A percentile compares a stretch with the other conserved stretches of the same genome.
These are phyloP conservation scores for Amphiduros pacificus DNA, from an alignment of 2,888 invertebrate genomes.

Conservation along the genomic window DNA sequence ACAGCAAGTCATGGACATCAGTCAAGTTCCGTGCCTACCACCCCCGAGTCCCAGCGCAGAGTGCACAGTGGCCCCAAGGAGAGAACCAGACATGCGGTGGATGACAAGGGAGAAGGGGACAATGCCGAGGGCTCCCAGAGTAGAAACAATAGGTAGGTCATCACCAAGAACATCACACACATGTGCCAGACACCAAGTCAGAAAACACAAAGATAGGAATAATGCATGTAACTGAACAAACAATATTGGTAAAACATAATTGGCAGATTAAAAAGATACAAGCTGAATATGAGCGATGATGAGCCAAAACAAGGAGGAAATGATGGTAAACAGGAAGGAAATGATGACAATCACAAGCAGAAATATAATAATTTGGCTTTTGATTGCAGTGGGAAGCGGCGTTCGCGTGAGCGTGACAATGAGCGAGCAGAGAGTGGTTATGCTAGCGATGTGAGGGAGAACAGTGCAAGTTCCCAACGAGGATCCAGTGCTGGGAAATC, in stretches of 20 bases:
- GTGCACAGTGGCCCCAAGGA: constrained; percentile 49
- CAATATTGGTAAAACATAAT: too few species aligned
- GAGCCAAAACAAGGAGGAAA: too few species aligned
- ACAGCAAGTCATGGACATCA: not conserved
- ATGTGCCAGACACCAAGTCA: too few species aligned
- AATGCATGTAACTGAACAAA: too few species aligned
- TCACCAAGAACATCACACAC: too few species aligned
- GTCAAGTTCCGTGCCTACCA: not conserved
- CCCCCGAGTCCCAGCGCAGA: constrained; percentile 23
- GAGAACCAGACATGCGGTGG: constrained; percentile 35
- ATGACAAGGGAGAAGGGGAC: constrained; percentile 47
- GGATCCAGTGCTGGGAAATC: constrained; percentile 38
- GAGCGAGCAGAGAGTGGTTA: constrained; percentile 13
- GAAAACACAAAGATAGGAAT: too few species aligned
- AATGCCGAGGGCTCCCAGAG: constrained; percentile 41
- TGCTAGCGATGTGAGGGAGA: constrained; percentile 25
- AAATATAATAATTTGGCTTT: too few species aligned
- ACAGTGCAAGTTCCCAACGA: constrained; percentile 39
- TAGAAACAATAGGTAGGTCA: too few species aligned
- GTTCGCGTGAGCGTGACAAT: not conserved
- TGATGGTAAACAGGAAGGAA: too few species aligned
- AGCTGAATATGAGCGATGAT: too few species aligned
- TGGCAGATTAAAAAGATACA: too few species aligned
- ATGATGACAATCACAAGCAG: too few species aligned
- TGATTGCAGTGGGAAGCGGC: not conserved